These are phyloP conservation scores for Huso huso DNA, from an alignment of 2,797 vertebrate genomes.

Conservation along the genomic window DNA sequence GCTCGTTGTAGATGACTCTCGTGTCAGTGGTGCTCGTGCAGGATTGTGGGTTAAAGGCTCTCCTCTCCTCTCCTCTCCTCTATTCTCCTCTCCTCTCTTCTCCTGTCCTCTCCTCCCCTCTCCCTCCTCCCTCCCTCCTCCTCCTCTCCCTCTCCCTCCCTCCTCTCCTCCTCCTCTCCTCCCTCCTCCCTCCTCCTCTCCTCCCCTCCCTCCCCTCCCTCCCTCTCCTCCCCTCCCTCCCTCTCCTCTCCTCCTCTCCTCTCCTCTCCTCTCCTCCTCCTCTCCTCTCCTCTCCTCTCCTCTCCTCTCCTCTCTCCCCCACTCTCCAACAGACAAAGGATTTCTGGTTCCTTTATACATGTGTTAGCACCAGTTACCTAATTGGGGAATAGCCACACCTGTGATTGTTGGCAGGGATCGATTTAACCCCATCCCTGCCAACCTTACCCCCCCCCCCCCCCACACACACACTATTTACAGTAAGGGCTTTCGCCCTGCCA, in stretches of 20 bases:
- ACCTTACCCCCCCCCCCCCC: no score
- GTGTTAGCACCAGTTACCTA: no score
- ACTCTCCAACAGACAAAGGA: not conserved
- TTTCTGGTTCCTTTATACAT: not conserved
- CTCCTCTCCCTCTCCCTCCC: no score
- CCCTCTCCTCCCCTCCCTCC: slow-evolving; percentile 16
- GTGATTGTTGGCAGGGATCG: no score
- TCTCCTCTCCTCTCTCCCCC: not conserved
- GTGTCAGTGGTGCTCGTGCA: no score
- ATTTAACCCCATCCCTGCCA: no score
- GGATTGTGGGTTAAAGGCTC: no score
- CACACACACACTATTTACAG: slow-evolving; percentile 19
- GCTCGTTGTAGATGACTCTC: no score
- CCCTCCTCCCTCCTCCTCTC: slow-evolving; percentile 15
- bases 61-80: no score
- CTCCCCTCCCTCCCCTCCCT: slow-evolving; percentile 5
- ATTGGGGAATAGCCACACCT: no score
- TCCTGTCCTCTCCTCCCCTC: slow-evolving; percentile 11
- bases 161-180: slow-evolving; percentile 12
- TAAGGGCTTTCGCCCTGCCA: slow-evolving; percentile 31
- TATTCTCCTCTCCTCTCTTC: not conserved
- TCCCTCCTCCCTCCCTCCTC: not conserved
- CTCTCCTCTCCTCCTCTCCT: not conserved
- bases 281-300: not conserved
- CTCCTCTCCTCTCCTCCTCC: not conserved